Percentiles rank a stretch among this genome's conserved stretches.
These are phyloP conservation scores for Craterocephalus amniculus DNA, from an alignment of 2,797 vertebrate species.

Conservation along the genomic window DNA sequence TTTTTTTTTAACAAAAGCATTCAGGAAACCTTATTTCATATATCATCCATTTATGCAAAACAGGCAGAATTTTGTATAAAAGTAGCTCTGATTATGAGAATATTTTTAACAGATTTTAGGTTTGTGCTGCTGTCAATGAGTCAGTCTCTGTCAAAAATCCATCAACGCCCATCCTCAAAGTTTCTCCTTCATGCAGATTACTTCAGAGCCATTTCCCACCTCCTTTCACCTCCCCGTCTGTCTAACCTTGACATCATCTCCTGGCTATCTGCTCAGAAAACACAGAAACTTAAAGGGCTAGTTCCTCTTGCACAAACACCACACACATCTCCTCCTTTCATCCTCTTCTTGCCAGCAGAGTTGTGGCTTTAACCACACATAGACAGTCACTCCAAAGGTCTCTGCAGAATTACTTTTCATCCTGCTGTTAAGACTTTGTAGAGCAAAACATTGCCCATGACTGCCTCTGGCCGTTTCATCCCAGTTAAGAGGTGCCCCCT, in stretches of 20 bases:
- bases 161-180: conserved; percentile 28
- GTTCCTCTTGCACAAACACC: not conserved
- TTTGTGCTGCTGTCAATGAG: conserved; percentile 17
- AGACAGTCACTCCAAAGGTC: conserved; percentile 27
- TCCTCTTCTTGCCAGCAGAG: conserved; percentile 15
- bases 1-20: conserved; percentile 1
- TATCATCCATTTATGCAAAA: not conserved
- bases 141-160: conserved; percentile 4
- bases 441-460: conserved; percentile 24
- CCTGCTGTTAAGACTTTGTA: conserved; percentile 1
- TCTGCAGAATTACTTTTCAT: conserved; percentile 16
- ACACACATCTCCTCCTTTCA: conserved; percentile 3
- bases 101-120: conserved; percentile 2
- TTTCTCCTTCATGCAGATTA: conserved; percentile 40
- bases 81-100: not conserved
- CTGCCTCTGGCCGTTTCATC: conserved; percentile 12
- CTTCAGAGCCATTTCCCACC: conserved; percentile 18
- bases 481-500: conserved; percentile 17
- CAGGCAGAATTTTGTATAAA: no score
- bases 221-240: not conserved
- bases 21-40: conserved; percentile 17
- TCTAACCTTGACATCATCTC: not conserved
- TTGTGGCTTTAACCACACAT: conserved; percentile 7
- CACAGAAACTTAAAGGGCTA: not conserved
- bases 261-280: conserved; percentile 2